These are phyloP conservation scores for Zhuqinia jingwanae DNA, from an alignment of 2,888 invertebrate genomes.

Conservation along the genomic window DNA sequence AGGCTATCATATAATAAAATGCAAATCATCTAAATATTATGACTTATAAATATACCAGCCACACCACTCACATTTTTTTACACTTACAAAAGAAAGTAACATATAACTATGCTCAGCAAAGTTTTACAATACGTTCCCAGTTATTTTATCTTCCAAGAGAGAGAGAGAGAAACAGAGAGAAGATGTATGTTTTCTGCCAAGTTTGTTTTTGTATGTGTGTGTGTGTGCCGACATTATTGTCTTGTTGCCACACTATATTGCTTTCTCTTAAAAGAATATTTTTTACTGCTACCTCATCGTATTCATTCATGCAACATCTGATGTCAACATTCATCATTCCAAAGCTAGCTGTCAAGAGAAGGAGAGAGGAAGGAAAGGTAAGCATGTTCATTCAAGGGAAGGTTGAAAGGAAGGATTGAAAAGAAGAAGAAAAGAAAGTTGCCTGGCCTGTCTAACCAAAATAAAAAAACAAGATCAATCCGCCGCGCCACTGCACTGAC, in stretches of 20 bases:
- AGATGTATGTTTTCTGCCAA: conserved; percentile 37
- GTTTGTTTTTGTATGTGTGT: not conserved
- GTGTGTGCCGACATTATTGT: conserved; percentile 9
- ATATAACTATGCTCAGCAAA: no score
- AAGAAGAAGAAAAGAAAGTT: not conserved
- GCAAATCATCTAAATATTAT: conserved; percentile 28
- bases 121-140: not conserved
- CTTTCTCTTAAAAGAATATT: not conserved
- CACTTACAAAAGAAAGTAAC: not conserved
- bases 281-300: conserved; percentile 25
- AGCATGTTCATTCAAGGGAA: not conserved
- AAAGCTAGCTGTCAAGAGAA: conserved; percentile 26
- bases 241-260: not conserved
- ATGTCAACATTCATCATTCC: conserved; percentile 63
- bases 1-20: conserved; percentile 20
- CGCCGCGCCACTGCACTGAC: not conserved
- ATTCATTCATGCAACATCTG: conserved; percentile 56
- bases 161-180: not conserved
- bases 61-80: not conserved
- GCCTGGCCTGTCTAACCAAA: not conserved
- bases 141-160: not conserved
- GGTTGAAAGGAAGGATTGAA: not conserved
- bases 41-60: not conserved
- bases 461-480: no score
- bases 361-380: not conserved